phyloP scores from a whole-genome alignment of 2,888 invertebrate species.

The Fissipunctia ypsillon region DNA sequence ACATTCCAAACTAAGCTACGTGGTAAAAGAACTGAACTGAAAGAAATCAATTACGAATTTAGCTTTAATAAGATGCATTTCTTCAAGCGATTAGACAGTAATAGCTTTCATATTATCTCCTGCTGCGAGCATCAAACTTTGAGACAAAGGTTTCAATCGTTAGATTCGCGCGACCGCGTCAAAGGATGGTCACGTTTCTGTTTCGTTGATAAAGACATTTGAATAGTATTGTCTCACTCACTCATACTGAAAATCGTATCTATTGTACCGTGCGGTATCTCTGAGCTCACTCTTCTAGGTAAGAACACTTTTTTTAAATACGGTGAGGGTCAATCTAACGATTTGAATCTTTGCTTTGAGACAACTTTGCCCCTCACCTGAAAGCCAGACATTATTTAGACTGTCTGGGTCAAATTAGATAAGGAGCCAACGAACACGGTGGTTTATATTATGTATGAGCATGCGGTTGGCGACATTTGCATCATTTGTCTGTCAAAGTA shows the following conservation, averaged over 20 bases:
- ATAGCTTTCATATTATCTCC: constrained; percentile 12
- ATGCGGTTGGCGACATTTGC: constrained; percentile 61
- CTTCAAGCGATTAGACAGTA: constrained; percentile 13
- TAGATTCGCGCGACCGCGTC: not conserved
- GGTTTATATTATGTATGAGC: constrained; percentile 24
- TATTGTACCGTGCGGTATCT: not conserved
- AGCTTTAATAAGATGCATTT: constrained; percentile 15
- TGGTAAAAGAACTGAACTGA: constrained; percentile 8
- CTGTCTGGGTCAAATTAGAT: constrained; percentile 35
- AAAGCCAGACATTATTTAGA: not conserved
- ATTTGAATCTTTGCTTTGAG: constrained; percentile 20
- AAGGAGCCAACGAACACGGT: constrained; percentile 15
- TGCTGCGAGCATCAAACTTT: constrained; percentile 14
- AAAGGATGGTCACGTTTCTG: not conserved
- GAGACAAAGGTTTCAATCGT: not conserved
- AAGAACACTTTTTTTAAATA: not conserved
- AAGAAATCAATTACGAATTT: constrained; percentile 35
- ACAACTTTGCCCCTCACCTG: not conserved
- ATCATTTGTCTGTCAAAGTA: constrained; percentile 48
- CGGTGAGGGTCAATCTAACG: not conserved
- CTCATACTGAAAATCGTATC: not conserved
- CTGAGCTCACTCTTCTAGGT: not conserved
- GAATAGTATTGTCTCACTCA: too few species aligned
- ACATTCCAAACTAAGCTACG: constrained; percentile 12
- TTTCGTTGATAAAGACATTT: not conserved